These are phyloP conservation scores for Pseudochromis fuscus DNA, from an alignment of 2,797 vertebrate species.

Conservation along the genomic window DNA sequence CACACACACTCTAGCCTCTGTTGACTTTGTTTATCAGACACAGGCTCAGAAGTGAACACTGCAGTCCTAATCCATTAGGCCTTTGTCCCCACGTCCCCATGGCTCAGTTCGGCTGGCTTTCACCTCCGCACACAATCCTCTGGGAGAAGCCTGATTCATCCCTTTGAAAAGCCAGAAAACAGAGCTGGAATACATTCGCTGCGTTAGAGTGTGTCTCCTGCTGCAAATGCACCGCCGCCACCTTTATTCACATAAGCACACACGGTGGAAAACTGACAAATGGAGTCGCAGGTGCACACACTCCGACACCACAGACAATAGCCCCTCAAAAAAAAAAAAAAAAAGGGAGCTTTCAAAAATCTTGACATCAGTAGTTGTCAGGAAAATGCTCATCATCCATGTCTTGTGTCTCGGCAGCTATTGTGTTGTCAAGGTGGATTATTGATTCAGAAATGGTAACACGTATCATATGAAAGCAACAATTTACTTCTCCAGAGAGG, in stretches of 20 bases:
- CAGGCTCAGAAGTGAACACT: conserved; percentile 68
- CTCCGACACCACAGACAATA: conserved; percentile 29
- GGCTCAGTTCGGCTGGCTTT: conserved; percentile 76
- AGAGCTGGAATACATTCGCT: conserved; percentile 64
- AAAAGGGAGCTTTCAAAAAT: conserved; percentile 24
- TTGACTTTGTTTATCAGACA: conserved; percentile 81
- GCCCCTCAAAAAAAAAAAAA: conserved; percentile 2
- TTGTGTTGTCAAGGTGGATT: conserved; percentile 27
- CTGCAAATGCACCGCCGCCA: conserved; percentile 39
- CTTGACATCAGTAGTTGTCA: conserved; percentile 1
- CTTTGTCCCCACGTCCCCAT: conserved; percentile 76
- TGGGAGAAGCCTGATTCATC: conserved; percentile 71
- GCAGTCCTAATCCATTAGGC: conserved; percentile 81
- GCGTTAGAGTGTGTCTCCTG: conserved; percentile 18
- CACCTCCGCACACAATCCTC: conserved; percentile 71
- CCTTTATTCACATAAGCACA: conserved; percentile 23
- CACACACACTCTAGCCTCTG: conserved; percentile 29
- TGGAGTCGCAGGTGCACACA: conserved; percentile 26
- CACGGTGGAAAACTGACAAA: conserved; percentile 43
- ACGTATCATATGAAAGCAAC: conserved; percentile 17
- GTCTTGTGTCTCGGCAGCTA: conserved; percentile 19
- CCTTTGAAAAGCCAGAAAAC: conserved; percentile 74
- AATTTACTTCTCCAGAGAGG: conserved; percentile 20
- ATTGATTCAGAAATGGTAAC: conserved; percentile 47
- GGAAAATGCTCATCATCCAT: conserved; percentile 9